phyloP scores from a whole-genome alignment of 2,888 invertebrate genomes.

The Tyria jacobaeae region DNA sequence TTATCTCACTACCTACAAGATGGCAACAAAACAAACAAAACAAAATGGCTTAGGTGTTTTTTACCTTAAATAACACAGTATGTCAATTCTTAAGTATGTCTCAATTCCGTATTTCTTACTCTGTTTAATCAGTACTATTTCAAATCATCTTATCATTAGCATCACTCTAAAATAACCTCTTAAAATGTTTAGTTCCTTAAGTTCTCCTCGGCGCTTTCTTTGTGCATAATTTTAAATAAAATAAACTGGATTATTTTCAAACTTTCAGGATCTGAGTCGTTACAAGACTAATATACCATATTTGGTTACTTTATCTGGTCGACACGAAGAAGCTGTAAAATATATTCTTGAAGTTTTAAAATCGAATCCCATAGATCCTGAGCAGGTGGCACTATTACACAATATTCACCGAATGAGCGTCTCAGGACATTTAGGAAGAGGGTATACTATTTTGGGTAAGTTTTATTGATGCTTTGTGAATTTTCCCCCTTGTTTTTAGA shows the following conservation, averaged over 20 bases:
- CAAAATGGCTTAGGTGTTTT: too few species aligned
- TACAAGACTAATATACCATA: constrained; percentile 66
- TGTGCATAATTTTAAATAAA: background rate
- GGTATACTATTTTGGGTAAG: constrained; percentile 66
- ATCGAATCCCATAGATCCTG: constrained; percentile 67
- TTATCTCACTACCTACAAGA: too few species aligned
- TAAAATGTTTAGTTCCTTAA: background rate
- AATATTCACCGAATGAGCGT: constrained; percentile 66
- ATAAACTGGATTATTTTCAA: background rate
- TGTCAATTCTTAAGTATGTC: too few species aligned
- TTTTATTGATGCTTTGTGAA: too few species aligned
- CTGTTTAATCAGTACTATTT: too few species aligned
- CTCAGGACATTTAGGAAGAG: constrained; percentile 72
- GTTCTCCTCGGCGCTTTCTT: too few species aligned
- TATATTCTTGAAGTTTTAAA: constrained; percentile 64
- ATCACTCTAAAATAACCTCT: too few species aligned
- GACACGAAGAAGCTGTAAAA: constrained; percentile 61
- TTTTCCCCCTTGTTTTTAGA: too few species aligned
- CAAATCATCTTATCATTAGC: too few species aligned
- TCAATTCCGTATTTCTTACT: too few species aligned
- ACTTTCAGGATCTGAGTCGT: constrained; percentile 57
- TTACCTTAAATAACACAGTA: too few species aligned
- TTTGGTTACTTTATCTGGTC: constrained; percentile 65
- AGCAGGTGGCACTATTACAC: constrained; percentile 68
- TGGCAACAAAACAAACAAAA: too few species aligned